A percentile compares a stretch with the other conserved stretches of the same genome.
These are phyloP conservation scores for Poeciliopsis paucimaculata DNA, from an alignment of 2,797 vertebrate species.

Conservation along the genomic window DNA sequence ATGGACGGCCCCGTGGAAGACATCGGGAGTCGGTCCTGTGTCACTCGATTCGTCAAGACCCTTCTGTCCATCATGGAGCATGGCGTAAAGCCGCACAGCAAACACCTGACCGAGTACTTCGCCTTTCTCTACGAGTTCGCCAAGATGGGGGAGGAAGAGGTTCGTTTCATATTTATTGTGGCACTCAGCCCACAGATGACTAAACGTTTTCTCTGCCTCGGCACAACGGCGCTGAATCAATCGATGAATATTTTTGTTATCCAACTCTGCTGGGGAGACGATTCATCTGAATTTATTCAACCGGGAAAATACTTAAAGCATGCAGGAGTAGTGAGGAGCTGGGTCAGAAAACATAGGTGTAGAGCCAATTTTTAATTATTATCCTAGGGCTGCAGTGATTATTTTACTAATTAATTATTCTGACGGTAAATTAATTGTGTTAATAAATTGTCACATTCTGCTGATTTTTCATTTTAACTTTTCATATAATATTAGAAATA, in stretches of 20 bases:
- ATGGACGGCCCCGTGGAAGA: constrained; percentile 98
- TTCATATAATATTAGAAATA: too few species aligned
- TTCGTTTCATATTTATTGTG: constrained; percentile 53
- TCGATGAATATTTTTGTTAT: background rate
- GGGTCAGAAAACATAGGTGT: background rate
- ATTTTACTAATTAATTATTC: too few species aligned
- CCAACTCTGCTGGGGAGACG: background rate
- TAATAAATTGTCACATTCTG: too few species aligned
- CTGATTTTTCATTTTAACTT: too few species aligned
- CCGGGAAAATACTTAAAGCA: background rate
- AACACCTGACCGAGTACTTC: constrained; percentile 98
- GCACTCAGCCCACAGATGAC: background rate
- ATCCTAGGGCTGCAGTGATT: too few species aligned
- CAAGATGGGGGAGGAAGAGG: constrained; percentile 99
- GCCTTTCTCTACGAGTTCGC: constrained; percentile 98
- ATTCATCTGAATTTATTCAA: background rate
- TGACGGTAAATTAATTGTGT: too few species aligned
- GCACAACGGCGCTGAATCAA: too few species aligned
- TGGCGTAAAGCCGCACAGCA: constrained; percentile 99
- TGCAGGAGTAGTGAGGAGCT: background rate
- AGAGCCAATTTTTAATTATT: background rate
- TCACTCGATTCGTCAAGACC: constrained; percentile 97
- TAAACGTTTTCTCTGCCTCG: background rate
- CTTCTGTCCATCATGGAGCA: constrained; percentile 98
- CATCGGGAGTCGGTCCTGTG: constrained; percentile 96